These are phyloP conservation scores for Eucidaris tribuloides DNA, from an alignment of 35 echinoderm and acorn worm genomes.

Conservation along the genomic window DNA sequence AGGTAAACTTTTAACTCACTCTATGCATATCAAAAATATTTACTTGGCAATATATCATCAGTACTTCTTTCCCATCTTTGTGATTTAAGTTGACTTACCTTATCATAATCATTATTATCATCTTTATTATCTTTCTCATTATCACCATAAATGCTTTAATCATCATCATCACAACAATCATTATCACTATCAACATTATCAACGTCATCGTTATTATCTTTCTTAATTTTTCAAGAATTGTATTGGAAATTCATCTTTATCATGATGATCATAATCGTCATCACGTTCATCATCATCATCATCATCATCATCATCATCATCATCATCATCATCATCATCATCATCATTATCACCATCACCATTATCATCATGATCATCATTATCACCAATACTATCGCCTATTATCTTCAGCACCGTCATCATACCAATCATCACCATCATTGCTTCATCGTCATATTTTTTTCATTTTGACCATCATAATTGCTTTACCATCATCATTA, in stretches of 20 bases:
- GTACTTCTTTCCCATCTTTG: no score
- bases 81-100: no score
- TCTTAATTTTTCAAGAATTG: neutral
- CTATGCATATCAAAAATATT: no score
- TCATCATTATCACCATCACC: conserved; percentile 25
- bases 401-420: neutral
- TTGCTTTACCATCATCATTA: no score
- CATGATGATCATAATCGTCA: neutral
- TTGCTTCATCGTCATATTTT: neutral
- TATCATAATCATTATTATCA: neutral
- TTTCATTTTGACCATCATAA: neutral
- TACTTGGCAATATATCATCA: no score
- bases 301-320: conserved; percentile 30
- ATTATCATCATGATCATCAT: neutral
- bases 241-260: neutral
- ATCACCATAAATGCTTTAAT: neutral
- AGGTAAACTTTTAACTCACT: no score
- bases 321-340: conserved; percentile 32
- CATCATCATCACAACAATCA: conserved; percentile 15
- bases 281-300: conserved; percentile 15
- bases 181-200: neutral
- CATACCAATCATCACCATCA: neutral
- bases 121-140: neutral
- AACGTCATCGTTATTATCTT: neutral
- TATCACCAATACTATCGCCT: neutral